Conservation (phyloP, 2,113 vertebrate species). For the Passerina amoena region DNA sequence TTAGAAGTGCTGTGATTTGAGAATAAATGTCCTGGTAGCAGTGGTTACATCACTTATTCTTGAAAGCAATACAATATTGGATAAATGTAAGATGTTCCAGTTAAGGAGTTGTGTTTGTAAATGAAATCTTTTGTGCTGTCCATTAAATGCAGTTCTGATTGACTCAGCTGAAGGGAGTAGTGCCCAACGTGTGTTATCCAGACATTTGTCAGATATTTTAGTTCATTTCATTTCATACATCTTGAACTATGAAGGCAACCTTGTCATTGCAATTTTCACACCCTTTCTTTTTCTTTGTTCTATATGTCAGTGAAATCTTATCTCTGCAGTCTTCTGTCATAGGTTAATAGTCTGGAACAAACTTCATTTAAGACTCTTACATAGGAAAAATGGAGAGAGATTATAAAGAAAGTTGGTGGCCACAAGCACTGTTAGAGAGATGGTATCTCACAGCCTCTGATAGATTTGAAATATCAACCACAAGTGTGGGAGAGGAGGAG, state of each 20-base stretch:
- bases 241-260: slow-evolving; percentile 71
- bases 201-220: slow-evolving; percentile 74
- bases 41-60: background rate
- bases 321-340: slow-evolving; percentile 73
- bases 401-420: slow-evolving; percentile 59
- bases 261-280: slow-evolving; percentile 78
- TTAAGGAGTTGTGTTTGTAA: background rate
- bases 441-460: background rate
- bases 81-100: background rate
- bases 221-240: slow-evolving; percentile 73
- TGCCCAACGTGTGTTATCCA: slow-evolving; percentile 45
- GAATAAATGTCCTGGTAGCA: background rate
- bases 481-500: background rate
- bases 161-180: slow-evolving; percentile 15
- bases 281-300: slow-evolving; percentile 77
- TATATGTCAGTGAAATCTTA: slow-evolving; percentile 76
- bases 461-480: slow-evolving; percentile 7
- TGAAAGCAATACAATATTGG: background rate
- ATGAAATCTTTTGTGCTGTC: background rate
- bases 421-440: background rate
- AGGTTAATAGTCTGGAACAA: slow-evolving; percentile 81
- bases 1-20: background rate
- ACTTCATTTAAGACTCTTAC: slow-evolving; percentile 72
- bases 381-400: slow-evolving; percentile 41
- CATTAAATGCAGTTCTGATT: slow-evolving; percentile 4